Conservation (phyloP, 2,888 invertebrate genomes). For the Xanthostigma xanthostigma region DNA sequence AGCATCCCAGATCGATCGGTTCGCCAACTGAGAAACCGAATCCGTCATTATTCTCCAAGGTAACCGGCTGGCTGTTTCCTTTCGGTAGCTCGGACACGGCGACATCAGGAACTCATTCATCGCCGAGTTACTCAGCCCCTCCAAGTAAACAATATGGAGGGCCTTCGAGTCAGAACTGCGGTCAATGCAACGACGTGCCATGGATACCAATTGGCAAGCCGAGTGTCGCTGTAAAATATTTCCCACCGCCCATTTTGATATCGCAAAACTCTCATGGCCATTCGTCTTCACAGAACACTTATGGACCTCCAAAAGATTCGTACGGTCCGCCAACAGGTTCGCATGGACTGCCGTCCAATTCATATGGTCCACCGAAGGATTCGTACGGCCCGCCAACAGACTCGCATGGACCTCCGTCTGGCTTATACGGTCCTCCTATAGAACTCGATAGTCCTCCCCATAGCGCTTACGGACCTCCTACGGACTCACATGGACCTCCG, state of each 20-base stretch:
- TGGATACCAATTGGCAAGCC: slow-evolving; percentile 55
- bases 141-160: slow-evolving; percentile 5
- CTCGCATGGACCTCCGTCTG: neutral
- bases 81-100: slow-evolving; percentile 23
- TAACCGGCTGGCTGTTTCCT: slow-evolving; percentile 46
- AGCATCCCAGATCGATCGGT: no score
- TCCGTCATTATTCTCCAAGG: slow-evolving; percentile 40
- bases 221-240: slow-evolving; percentile 4
- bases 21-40: no score
- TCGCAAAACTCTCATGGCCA: neutral
- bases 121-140: slow-evolving; percentile 8
- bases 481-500: slow-evolving; percentile 4
- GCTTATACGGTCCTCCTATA: slow-evolving; percentile 12
- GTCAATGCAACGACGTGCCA: slow-evolving; percentile 64
- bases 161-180: slow-evolving; percentile 35
- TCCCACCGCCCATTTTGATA: slow-evolving; percentile 6
- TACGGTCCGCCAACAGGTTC: slow-evolving; percentile 3
- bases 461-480: slow-evolving; percentile 3
- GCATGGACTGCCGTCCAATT: slow-evolving; percentile 7
- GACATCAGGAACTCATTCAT: slow-evolving; percentile 6
- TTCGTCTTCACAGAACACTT: no score
- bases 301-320: slow-evolving; percentile 8
- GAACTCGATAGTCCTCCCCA: neutral
- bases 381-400: neutral
- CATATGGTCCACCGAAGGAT: slow-evolving; percentile 11